These are phyloP conservation scores for Musca vetustissima DNA, from an alignment of 1,140 invertebrate genomes.

Conservation along the genomic window DNA sequence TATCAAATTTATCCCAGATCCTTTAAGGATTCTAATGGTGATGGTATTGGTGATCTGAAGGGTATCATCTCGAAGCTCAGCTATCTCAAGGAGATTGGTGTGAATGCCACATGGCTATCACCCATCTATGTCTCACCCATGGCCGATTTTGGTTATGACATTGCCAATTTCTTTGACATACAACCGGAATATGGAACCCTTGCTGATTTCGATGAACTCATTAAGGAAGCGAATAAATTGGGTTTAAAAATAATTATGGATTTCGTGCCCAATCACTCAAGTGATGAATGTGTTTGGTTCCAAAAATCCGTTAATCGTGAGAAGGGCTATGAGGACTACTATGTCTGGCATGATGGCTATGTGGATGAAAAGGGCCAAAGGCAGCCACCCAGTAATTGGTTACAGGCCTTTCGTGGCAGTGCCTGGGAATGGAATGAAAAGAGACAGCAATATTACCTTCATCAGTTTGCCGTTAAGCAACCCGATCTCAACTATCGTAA, in stretches of 20 bases:
- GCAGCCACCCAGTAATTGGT: slow-evolving; percentile 67
- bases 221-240: slow-evolving; percentile 58
- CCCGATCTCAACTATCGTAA: slow-evolving; percentile 73
- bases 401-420: slow-evolving; percentile 62
- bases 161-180: slow-evolving; percentile 70
- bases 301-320: slow-evolving; percentile 59
- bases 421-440: slow-evolving; percentile 69
- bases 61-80: slow-evolving; percentile 58
- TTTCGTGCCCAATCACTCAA: slow-evolving; percentile 79
- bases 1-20: slow-evolving; percentile 73
- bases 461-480: slow-evolving; percentile 67
- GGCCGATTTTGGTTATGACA: slow-evolving; percentile 69
- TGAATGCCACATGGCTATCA: slow-evolving; percentile 68
- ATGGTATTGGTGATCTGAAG: slow-evolving; percentile 73
- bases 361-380: slow-evolving; percentile 43
- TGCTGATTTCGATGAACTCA: slow-evolving; percentile 67
- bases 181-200: slow-evolving; percentile 69
- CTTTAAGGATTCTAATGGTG: slow-evolving; percentile 69
- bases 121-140: slow-evolving; percentile 70
- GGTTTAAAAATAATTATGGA: slow-evolving; percentile 74
- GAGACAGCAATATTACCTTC: slow-evolving; percentile 70
- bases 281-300: slow-evolving; percentile 70
- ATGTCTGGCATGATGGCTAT: slow-evolving; percentile 63
- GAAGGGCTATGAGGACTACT: slow-evolving; percentile 65
- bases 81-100: slow-evolving; percentile 59